Percentiles rank a stretch among this genome's conserved stretches.
Evolutionary conservation across 2,113 vertebrate species (phyloP).

Genomic region (zebrafish (Danio rerio)): DNA sequence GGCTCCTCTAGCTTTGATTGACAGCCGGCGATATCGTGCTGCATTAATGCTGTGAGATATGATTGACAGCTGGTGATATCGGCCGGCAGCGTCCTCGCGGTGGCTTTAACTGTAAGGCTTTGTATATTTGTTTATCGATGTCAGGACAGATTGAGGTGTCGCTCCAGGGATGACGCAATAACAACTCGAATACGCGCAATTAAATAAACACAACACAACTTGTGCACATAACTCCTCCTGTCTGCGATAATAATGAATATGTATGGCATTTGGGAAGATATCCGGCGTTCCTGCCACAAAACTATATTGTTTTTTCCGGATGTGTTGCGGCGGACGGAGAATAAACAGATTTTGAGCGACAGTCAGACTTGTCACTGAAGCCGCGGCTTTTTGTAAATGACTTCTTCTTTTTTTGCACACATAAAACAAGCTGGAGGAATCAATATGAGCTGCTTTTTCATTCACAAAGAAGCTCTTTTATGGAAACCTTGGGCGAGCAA

Average conservation of each 20-base stretch:
- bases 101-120: background rate
- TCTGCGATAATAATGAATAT: background rate
- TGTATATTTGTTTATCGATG: conserved; percentile 17
- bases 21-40: conserved; percentile 18
- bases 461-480: conserved; percentile 59
- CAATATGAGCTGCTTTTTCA: conserved; percentile 61
- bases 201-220: conserved; percentile 64
- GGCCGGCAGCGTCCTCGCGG: conserved; percentile 51
- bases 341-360: background rate
- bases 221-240: conserved; percentile 54
- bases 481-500: conserved; percentile 48
- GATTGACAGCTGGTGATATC: conserved; percentile 68
- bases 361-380: conserved; percentile 11
- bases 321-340: background rate
- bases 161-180: conserved; percentile 58
- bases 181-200: conserved; percentile 70
- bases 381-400: conserved; percentile 28
- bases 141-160: conserved; percentile 35
- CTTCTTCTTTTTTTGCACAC: conserved; percentile 27
- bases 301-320: conserved; percentile 26
- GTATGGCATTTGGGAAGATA: background rate
- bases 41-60: conserved; percentile 32
- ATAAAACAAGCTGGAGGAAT: conserved; percentile 51
- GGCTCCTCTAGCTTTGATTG: conserved; percentile 44
- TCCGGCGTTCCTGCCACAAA: background rate